Percentiles rank a stretch among this genome's conserved stretches.
Evolutionary conservation across 2,888 invertebrate species (phyloP).

Genomic region (Hydropsyche betteni): DNA sequence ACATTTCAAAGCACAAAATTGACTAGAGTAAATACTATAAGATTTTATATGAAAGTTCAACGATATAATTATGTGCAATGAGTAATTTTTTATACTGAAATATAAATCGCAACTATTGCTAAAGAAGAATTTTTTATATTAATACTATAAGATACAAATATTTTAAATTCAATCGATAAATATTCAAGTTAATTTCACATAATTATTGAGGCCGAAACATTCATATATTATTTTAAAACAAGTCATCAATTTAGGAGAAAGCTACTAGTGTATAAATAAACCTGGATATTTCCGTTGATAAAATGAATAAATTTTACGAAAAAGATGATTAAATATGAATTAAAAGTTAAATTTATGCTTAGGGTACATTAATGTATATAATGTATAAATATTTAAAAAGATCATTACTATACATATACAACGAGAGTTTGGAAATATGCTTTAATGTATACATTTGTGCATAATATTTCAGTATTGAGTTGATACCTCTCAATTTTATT

Average conservation of each 20-base stretch:
- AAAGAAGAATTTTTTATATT: too few species aligned
- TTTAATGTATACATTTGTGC: slow-evolving; percentile 11
- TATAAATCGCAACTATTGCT: too few species aligned
- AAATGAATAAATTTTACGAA: too few species aligned
- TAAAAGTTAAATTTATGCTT: slow-evolving; percentile 9
- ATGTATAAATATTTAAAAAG: slow-evolving; percentile 18
- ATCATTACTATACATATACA: not conserved
- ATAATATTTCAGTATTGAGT: slow-evolving; percentile 16
- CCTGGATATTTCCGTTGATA: too few species aligned
- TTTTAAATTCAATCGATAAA: too few species aligned
- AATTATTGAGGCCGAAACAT: too few species aligned
- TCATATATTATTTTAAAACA: too few species aligned
- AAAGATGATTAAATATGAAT: not conserved
- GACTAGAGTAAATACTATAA: slow-evolving; percentile 17
- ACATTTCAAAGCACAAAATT: slow-evolving; percentile 18
- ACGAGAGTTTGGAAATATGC: not conserved
- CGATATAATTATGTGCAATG: slow-evolving; percentile 2
- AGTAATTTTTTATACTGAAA: not conserved
- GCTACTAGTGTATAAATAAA: too few species aligned
- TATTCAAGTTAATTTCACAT: too few species aligned
- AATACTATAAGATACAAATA: too few species aligned
- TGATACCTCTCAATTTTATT: not conserved
- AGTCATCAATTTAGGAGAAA: too few species aligned
- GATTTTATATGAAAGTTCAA: not conserved
- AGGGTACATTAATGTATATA: slow-evolving; percentile 5